Evolutionary conservation across 2,113 vertebrate genomes (phyloP), one percentile per base, ranked within the genome.

Genomic region (Sclerurus mexicanus): DNA sequence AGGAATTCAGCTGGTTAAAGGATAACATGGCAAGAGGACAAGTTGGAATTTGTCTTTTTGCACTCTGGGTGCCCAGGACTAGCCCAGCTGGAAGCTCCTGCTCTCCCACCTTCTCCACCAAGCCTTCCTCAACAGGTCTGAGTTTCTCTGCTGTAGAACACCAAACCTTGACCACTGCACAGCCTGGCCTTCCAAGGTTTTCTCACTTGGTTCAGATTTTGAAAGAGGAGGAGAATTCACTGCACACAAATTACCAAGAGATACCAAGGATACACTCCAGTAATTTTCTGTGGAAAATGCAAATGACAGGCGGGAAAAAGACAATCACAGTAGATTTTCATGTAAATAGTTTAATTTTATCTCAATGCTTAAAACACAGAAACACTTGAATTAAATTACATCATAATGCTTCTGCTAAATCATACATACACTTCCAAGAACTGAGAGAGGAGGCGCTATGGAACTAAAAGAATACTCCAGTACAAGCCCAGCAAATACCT

Each of bases 271-370:
- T 42, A 15, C 10, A 20, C 12, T 80, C 44, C 59, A 90, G 63
- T 67, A 53, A 13, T 60, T 85, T 72, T 58, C 35, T 58, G 63
- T 42, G 30, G 31, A 66, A 89, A 89, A 84, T 23, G 31, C 13
- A 76, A 69, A 33, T 31, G 62, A 23, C 2, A 8, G 9, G 10
- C 18, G 7, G 18, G 8, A 17, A 53, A 76, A 78, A 82, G 49
- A 85, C 72, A 92, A 77, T 42, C 49, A 87, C 42, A 24, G 37
- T 11, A 49, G 56, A 47, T 79, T 93, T 90, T 97, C 89, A 93
- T 96, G 95, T 96, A 97, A 96, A 97, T 94, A 95, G 50, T 95
- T 97, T 97, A 97, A 97, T 97, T 95, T 82, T 74, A 94, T 96
- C 81, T 95, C 74, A 85, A 67, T 87, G 87, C 91, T 95, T 89